These are phyloP conservation scores for Scomber scombrus DNA, from an alignment of 2,113 vertebrate species.

Conservation along the genomic window DNA sequence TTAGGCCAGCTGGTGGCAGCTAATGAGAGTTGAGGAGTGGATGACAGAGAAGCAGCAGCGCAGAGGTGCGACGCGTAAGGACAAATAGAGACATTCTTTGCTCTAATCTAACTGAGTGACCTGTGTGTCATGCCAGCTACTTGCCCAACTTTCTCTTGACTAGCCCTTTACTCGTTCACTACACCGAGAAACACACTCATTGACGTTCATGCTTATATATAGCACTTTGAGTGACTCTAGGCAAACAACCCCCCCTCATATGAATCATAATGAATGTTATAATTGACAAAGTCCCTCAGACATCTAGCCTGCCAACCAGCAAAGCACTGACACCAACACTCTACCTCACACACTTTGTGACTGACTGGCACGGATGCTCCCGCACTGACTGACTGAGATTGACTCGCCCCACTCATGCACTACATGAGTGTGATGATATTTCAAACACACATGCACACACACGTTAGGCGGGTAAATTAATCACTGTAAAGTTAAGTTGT, in stretches of 20 bases:
- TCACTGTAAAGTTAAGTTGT: slow-evolving; percentile 24
- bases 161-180: slow-evolving; percentile 76
- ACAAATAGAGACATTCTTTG: slow-evolving; percentile 57
- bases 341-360: slow-evolving; percentile 85
- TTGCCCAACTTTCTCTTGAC: slow-evolving; percentile 61
- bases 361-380: slow-evolving; percentile 75
- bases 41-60: slow-evolving; percentile 4
- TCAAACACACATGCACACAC: slow-evolving; percentile 34
- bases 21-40: slow-evolving; percentile 90
- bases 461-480: slow-evolving; percentile 4
- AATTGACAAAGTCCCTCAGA: slow-evolving; percentile 66
- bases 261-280: slow-evolving; percentile 76
- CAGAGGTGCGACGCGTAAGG: slow-evolving; percentile 15
- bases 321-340: slow-evolving; percentile 87
- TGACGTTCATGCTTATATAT: slow-evolving; percentile 70
- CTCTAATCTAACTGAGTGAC: slow-evolving; percentile 61
- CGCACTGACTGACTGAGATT: slow-evolving; percentile 65
- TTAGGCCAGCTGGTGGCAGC: slow-evolving; percentile 96
- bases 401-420: slow-evolving; percentile 38
- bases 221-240: slow-evolving; percentile 80
- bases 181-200: slow-evolving; percentile 67
- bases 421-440: slow-evolving; percentile 43
- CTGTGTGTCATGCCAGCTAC: slow-evolving; percentile 61
- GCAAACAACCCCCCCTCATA: slow-evolving; percentile 47
- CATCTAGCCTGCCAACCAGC: slow-evolving; percentile 78